These are phyloP conservation scores for Microchirus variegatus DNA, from an alignment of 2,797 vertebrate species.

Conservation along the genomic window DNA sequence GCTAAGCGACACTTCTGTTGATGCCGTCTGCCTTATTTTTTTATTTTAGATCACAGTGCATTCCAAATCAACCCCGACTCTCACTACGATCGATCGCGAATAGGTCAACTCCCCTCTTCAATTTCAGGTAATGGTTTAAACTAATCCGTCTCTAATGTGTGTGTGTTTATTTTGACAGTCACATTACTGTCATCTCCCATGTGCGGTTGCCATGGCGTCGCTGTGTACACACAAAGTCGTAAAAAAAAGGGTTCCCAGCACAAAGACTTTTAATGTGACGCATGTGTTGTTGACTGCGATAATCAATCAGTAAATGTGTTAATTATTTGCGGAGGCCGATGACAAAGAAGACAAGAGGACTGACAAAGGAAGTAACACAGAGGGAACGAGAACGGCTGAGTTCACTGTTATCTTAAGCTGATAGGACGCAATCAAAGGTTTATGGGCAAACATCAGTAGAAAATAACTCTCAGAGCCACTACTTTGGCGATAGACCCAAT, in stretches of 20 bases:
- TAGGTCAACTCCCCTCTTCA: slow-evolving; percentile 28
- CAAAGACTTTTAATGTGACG: not conserved
- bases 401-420: not conserved
- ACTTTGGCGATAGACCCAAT: too few species aligned
- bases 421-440: not conserved
- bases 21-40: not conserved
- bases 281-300: not conserved
- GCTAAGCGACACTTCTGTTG: slow-evolving; percentile 48
- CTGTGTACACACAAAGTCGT: not conserved
- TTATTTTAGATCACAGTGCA: slow-evolving; percentile 49
- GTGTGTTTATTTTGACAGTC: not conserved
- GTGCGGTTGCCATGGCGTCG: not conserved
- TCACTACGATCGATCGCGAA: slow-evolving; percentile 23
- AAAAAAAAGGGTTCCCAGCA: not conserved
- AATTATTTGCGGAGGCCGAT: slow-evolving; percentile 31
- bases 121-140: slow-evolving; percentile 58
- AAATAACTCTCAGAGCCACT: too few species aligned
- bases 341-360: not conserved
- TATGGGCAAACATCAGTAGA: not conserved
- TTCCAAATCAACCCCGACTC: slow-evolving; percentile 35
- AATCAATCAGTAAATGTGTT: not conserved
- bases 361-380: slow-evolving; percentile 30
- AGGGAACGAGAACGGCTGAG: not conserved
- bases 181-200: not conserved
- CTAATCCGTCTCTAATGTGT: not conserved